phyloP scores from a whole-genome alignment of 2,888 invertebrate species.

The Microctonus hyperodae region DNA sequence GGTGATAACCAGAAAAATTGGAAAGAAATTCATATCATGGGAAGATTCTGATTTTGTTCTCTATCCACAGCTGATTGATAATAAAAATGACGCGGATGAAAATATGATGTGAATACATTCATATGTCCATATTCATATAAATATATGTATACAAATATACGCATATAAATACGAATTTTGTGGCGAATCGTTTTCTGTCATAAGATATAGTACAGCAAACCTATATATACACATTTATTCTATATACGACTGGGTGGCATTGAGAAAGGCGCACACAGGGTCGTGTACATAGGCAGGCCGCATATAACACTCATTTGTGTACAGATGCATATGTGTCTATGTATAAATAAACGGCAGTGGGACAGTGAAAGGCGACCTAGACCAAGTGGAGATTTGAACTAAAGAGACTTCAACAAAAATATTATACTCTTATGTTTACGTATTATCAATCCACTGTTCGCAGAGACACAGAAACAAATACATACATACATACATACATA shows the following conservation, averaged over 20 bases:
- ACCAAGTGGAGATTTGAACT: conserved; percentile 49
- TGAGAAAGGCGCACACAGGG: conserved; percentile 11
- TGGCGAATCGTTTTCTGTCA: not conserved
- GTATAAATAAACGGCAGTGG: conserved; percentile 53
- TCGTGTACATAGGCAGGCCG: not conserved
- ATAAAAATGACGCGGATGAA: not conserved
- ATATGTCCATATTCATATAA: not conserved
- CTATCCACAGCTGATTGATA: no score
- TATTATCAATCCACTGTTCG: not conserved
- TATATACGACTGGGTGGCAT: conserved; percentile 10
- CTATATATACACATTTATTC: not conserved
- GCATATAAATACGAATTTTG: not conserved
- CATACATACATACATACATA: no score
- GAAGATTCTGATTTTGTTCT: not conserved
- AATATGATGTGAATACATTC: not conserved
- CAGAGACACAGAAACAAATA: no score
- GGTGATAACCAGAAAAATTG: no score
- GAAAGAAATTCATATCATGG: no score
- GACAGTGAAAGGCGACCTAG: conserved; percentile 61
- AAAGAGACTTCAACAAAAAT: conserved; percentile 22
- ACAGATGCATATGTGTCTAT: not conserved
- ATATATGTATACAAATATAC: not conserved
- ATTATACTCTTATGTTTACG: conserved; percentile 22
- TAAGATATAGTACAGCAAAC: not conserved
- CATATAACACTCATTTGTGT: not conserved